Conservation (phyloP, 2,113 vertebrate genomes). For the Chaetodon trifascialis region DNA sequence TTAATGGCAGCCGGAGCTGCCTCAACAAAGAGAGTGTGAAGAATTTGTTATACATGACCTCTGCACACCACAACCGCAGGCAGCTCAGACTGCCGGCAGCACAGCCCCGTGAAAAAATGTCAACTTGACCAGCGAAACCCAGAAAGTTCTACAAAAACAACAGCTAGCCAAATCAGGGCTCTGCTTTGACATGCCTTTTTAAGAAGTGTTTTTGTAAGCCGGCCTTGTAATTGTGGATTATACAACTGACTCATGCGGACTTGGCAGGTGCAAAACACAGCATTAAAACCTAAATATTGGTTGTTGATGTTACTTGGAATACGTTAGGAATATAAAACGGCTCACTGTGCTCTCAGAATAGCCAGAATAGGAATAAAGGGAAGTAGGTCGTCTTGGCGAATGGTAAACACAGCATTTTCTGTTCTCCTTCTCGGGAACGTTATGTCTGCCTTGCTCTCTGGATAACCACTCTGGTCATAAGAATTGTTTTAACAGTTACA, state of each 20-base stretch:
- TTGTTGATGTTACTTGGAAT: constrained; percentile 73
- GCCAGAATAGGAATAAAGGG: constrained; percentile 49
- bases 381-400: constrained; percentile 54
- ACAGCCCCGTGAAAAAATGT: constrained; percentile 74
- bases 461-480: constrained; percentile 71
- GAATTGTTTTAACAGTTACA: constrained; percentile 69
- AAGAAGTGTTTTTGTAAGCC: constrained; percentile 77
- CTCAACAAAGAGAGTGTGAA: constrained; percentile 83
- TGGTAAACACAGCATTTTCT: constrained; percentile 61
- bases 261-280: constrained; percentile 79
- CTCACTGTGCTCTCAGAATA: constrained; percentile 39
- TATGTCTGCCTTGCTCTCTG: constrained; percentile 69
- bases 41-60: constrained; percentile 85
- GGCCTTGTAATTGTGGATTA: constrained; percentile 82
- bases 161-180: constrained; percentile 64
- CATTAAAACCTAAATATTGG: constrained; percentile 75
- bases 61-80: constrained; percentile 75
- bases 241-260: constrained; percentile 72
- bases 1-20: constrained; percentile 75
- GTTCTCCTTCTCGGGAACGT: constrained; percentile 57
- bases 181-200: constrained; percentile 79
- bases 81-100: constrained; percentile 66
- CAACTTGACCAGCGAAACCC: constrained; percentile 73
- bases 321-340: constrained; percentile 56
- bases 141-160: constrained; percentile 72